phyloP scores from a whole-genome alignment of 2,888 invertebrate genomes.

The Cryptosula pallasiana region DNA sequence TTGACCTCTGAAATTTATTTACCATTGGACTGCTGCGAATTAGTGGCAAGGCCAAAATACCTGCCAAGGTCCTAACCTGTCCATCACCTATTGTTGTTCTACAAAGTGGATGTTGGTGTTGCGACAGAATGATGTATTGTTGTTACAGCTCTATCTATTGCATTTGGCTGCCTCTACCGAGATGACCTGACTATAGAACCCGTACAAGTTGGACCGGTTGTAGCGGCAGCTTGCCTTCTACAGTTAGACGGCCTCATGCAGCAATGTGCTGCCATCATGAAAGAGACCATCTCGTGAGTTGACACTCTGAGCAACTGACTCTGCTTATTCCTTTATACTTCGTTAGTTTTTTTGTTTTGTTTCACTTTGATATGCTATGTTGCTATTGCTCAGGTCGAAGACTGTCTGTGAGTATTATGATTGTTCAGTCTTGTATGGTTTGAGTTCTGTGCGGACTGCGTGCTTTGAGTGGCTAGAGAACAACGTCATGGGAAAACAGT shows the following conservation, averaged over 20 bases:
- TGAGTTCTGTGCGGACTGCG: slow-evolving; percentile 57
- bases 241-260: slow-evolving; percentile 70
- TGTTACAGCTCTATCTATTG: slow-evolving; percentile 64
- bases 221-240: slow-evolving; percentile 70
- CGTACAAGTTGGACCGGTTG: slow-evolving; percentile 62
- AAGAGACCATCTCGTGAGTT: slow-evolving; percentile 65
- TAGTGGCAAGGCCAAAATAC: no score
- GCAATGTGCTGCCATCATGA: slow-evolving; percentile 69
- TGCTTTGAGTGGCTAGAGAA: slow-evolving; percentile 67
- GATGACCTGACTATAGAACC: slow-evolving; percentile 69
- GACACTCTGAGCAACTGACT: no score
- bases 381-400: slow-evolving; percentile 55
- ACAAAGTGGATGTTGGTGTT: no score
- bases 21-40: no score
- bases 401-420: slow-evolving; percentile 67
- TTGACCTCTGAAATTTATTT: no score
- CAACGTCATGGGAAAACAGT: slow-evolving; percentile 62
- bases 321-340: no score
- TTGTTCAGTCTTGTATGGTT: slow-evolving; percentile 66
- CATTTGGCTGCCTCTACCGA: slow-evolving; percentile 71
- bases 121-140: no score
- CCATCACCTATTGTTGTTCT: no score
- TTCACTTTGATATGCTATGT: no score
- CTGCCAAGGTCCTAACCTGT: no score
- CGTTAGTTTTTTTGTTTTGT: no score